A percentile compares a stretch with the other conserved stretches of the same genome.
phyloP scores from a whole-genome alignment of 2,797 vertebrate species.

The Sebastes oblongus region DNA sequence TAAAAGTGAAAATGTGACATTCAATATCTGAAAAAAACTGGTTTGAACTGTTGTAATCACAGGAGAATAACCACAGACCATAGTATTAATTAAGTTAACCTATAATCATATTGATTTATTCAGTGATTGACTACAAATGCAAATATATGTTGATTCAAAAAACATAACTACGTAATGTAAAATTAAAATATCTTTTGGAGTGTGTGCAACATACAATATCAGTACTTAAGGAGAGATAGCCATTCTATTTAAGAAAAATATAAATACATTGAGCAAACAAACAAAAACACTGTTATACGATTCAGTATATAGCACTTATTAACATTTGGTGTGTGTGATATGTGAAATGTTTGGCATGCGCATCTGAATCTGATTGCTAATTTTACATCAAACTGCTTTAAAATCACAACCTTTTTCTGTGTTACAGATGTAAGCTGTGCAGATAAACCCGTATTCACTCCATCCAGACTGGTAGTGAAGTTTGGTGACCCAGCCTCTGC shows the following conservation, averaged over 20 bases:
- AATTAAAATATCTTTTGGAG: no score
- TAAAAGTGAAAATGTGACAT: not conserved
- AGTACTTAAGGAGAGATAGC: no score
- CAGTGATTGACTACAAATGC: not conserved
- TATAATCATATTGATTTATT: not conserved
- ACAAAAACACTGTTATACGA: no score
- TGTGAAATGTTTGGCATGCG: not conserved
- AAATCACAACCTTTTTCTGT: not conserved
- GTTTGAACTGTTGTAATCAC: not conserved
- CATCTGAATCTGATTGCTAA: not conserved
- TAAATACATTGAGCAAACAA: no score
- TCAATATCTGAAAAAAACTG: not conserved
- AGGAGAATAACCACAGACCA: not conserved
- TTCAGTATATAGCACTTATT: not conserved
- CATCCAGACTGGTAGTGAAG: constrained; percentile 46
- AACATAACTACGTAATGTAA: not conserved
- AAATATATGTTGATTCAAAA: not conserved
- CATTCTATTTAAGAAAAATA: not conserved
- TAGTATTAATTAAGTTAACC: not conserved
- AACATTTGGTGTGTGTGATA: not conserved
- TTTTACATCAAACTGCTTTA: not conserved
- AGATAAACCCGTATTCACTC: constrained; percentile 24
- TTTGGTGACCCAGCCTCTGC: constrained; percentile 9
- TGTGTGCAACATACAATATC: no score
- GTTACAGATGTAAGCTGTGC: not conserved